These are phyloP conservation scores for Patella vulgata DNA, from an alignment of 1,140 invertebrate species.

Conservation along the genomic window DNA sequence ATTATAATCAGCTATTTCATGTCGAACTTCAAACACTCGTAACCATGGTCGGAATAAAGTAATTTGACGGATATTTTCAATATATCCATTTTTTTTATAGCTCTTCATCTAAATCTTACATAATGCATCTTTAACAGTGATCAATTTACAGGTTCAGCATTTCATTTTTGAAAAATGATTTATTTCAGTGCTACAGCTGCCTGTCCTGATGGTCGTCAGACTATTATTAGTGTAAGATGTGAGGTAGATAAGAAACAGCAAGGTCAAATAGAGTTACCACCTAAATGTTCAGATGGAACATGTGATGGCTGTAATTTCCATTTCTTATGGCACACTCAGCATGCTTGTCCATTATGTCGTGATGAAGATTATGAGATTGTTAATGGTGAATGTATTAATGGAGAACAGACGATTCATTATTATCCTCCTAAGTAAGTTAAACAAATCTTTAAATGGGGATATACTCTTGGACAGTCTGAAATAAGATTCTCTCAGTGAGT, in stretches of 20 bases:
- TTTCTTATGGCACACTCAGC: slow-evolving; percentile 69
- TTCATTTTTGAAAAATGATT: not conserved
- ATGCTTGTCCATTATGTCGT: slow-evolving; percentile 71
- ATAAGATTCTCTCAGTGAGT: too few relatives aligned
- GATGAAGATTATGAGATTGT: slow-evolving; percentile 67
- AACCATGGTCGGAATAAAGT: too few relatives aligned
- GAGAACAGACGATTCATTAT: slow-evolving; percentile 71
- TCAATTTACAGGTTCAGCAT: too few relatives aligned
- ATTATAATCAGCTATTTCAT: too few relatives aligned
- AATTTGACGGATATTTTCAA: too few relatives aligned
- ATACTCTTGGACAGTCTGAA: not conserved
- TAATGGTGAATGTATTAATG: slow-evolving; percentile 71
- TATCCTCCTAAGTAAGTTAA: slow-evolving; percentile 68
- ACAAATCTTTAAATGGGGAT: slow-evolving; percentile 12
- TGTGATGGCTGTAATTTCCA: slow-evolving; percentile 76
- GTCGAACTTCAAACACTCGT: too few relatives aligned
- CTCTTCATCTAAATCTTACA: too few relatives aligned
- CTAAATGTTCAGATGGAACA: slow-evolving; percentile 73
- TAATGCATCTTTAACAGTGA: too few relatives aligned
- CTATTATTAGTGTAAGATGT: slow-evolving; percentile 69
- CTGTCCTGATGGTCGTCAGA: slow-evolving; percentile 70
- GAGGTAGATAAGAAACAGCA: slow-evolving; percentile 62
- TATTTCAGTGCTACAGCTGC: slow-evolving; percentile 67
- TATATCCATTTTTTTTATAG: too few relatives aligned
- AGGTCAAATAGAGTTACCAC: slow-evolving; percentile 67